Base-by-base conservation (phyloP, 1,140 invertebrate genomes). In the Berghia stephanieae region DNA sequence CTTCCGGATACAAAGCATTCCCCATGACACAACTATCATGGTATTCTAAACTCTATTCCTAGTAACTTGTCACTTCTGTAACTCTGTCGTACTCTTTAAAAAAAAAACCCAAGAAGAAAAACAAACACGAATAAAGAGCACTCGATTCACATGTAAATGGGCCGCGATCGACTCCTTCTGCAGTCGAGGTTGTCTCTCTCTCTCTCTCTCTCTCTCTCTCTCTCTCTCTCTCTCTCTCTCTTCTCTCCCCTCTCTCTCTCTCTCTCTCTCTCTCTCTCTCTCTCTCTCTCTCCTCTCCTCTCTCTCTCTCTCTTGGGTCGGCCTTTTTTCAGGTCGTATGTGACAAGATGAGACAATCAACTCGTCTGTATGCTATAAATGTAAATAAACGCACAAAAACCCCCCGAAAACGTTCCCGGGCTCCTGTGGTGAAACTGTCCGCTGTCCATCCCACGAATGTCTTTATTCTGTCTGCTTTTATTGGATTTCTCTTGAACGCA, bases 191-290 rank as follows among this genome's bases (percentile, higher is more conserved):
- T 36, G 31, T 66, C 3, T 27, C 24, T 66, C 10, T 1, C 60
- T 18, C 24, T 27, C 18, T 66, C 60, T 66, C 6, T 60, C 57
- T 34, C 60, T 66, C 60, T 66, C 60, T 66, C 60, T 66, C 60
- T 27, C 60, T 31, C 27, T 31, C 60, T 31, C 60, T 31, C 60
- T 31, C 27, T 31, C 27, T 31, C 21, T 31, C 34, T 31, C 34
- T 31, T 60, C 55, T 60, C 55, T 60, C 55, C 34, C 55, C 34
- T 31, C 55, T 60, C 34, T 24, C 46, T 24, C 46, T 52, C 46
- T 52, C 46, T 52, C 46, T 60, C 21, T 60, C 34, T 60, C 21
- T 60, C 55, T 60, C 55, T 60, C 55, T 60, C 55, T 60, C 21
- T 60, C 55, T 60, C 55, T 60, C 55, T 21, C 55, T 60, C 4